Percentiles rank a stretch among this genome's conserved stretches.
Conservation (phyloP, 2,113 vertebrate species). For the Salvator merianae region DNA sequence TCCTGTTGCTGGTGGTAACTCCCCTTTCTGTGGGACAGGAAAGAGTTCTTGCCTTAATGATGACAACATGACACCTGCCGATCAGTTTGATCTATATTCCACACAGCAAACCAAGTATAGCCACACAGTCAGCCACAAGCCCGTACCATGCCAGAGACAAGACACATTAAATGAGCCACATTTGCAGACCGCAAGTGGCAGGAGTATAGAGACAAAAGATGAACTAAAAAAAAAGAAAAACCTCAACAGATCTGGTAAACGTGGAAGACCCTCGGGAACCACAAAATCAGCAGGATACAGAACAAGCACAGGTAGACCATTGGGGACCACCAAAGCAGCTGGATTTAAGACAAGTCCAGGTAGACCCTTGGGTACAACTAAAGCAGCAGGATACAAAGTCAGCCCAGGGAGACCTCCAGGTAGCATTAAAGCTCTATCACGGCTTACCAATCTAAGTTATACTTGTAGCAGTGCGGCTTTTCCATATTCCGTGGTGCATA, state of each 20-base stretch:
- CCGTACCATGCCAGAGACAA: slow-evolving; percentile 88
- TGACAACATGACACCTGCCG: slow-evolving; percentile 83
- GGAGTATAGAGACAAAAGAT: slow-evolving; percentile 82
- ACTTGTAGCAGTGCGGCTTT: slow-evolving; percentile 90
- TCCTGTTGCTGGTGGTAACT: slow-evolving; percentile 86
- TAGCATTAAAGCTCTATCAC: slow-evolving; percentile 97
- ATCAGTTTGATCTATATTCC: slow-evolving; percentile 92
- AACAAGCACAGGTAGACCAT: slow-evolving; percentile 96
- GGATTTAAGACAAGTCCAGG: slow-evolving; percentile 99
- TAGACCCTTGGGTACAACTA: slow-evolving; percentile 94
- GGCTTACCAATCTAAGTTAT: slow-evolving; percentile 92
- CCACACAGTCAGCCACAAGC: slow-evolving; percentile 86
- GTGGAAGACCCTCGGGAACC: slow-evolving; percentile 93
- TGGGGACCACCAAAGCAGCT: slow-evolving; percentile 96
- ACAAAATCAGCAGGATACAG: slow-evolving; percentile 97
- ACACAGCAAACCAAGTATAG: slow-evolving; percentile 87
- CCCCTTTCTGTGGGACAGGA: slow-evolving; percentile 90
- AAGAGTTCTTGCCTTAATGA: slow-evolving; percentile 91
- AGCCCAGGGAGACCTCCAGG: slow-evolving; percentile 96
- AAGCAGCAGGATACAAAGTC: slow-evolving; percentile 97
- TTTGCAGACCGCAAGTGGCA: slow-evolving; percentile 78
- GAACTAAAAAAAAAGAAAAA: slow-evolving; percentile 95
- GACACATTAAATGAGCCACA: slow-evolving; percentile 79
- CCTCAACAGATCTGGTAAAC: slow-evolving; percentile 88
- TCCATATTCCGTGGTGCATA: slow-evolving; percentile 89